Conservation (phyloP, 2,113 vertebrate species). For the Coryphaenoides rupestris region DNA sequence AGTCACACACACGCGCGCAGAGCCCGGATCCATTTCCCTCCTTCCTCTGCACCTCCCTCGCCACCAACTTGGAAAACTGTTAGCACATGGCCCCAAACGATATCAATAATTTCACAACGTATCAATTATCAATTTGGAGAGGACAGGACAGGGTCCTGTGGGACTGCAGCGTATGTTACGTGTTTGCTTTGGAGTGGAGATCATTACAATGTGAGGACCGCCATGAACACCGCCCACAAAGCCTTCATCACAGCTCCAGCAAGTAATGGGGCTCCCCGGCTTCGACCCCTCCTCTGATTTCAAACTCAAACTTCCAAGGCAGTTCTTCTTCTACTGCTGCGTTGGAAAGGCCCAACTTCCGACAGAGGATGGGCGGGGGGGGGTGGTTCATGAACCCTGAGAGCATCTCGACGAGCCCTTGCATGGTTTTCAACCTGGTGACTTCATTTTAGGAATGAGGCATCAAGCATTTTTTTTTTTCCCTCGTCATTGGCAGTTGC, state of each 20-base stretch:
- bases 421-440: too few relatives aligned
- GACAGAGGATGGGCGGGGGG: too few relatives aligned
- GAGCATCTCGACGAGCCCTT: too few relatives aligned
- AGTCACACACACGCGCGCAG: slow-evolving; percentile 23
- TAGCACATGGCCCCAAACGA: slow-evolving; percentile 61
- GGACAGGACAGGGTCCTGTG: slow-evolving; percentile 31
- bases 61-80: slow-evolving; percentile 58
- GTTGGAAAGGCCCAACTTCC: too few relatives aligned
- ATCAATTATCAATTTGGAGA: slow-evolving; percentile 59
- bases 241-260: neutral
- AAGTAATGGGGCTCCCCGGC: neutral
- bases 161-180: slow-evolving; percentile 20
- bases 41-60: slow-evolving; percentile 20
- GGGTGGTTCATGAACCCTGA: too few relatives aligned
- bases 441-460: too few relatives aligned
- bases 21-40: slow-evolving; percentile 44
- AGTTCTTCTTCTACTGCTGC: too few relatives aligned
- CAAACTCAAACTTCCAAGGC: neutral
- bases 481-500: too few relatives aligned
- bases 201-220: slow-evolving; percentile 9
- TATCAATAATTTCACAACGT: slow-evolving; percentile 56
- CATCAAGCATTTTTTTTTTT: too few relatives aligned
- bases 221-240: slow-evolving; percentile 1
- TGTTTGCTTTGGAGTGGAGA: slow-evolving; percentile 45
- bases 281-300: neutral